Evolutionary conservation across 1,140 invertebrate genomes (phyloP).

Genomic region (Tyrophagus putrescentiae): DNA sequence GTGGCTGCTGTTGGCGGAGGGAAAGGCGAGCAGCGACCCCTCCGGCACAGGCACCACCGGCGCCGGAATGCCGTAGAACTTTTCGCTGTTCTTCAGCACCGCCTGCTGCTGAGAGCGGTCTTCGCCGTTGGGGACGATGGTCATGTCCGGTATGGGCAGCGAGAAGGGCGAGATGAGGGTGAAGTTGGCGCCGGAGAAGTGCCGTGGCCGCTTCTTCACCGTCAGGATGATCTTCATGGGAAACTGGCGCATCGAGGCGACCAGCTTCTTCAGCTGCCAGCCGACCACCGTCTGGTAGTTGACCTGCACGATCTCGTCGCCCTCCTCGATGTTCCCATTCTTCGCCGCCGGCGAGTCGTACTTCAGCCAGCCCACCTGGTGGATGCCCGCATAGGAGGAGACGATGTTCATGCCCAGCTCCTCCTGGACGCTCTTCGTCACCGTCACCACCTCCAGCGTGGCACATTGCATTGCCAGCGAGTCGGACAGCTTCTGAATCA

Average conservation of each 20-base stretch:
- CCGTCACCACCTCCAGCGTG: slow-evolving; percentile 62
- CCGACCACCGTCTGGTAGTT: slow-evolving; percentile 83
- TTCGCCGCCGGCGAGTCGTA: slow-evolving; percentile 44
- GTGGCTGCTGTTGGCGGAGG: background rate
- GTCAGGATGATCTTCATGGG: slow-evolving; percentile 63
- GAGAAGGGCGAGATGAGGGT: background rate
- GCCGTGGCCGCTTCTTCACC: slow-evolving; percentile 63
- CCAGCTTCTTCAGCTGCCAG: slow-evolving; percentile 67
- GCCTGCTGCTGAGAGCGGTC: slow-evolving; percentile 22
- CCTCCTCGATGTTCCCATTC: slow-evolving; percentile 73
- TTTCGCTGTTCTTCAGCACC: background rate
- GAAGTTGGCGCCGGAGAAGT: slow-evolving; percentile 30
- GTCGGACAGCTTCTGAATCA: slow-evolving; percentile 71
- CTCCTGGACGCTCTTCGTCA: slow-evolving; percentile 46
- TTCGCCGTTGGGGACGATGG: slow-evolving; percentile 52
- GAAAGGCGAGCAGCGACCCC: background rate
- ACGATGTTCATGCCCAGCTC: slow-evolving; percentile 57
- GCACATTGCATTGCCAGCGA: slow-evolving; percentile 74
- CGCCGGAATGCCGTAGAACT: background rate
- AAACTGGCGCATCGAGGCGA: slow-evolving; percentile 56
- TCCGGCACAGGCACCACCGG: background rate
- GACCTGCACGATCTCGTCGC: slow-evolving; percentile 81
- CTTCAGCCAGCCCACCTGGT: slow-evolving; percentile 69
- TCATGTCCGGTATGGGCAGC: slow-evolving; percentile 43
- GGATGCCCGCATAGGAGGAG: slow-evolving; percentile 65